phyloP scores from a whole-genome alignment of 1,140 invertebrate species.

The Paraescarpia echinospica region DNA sequence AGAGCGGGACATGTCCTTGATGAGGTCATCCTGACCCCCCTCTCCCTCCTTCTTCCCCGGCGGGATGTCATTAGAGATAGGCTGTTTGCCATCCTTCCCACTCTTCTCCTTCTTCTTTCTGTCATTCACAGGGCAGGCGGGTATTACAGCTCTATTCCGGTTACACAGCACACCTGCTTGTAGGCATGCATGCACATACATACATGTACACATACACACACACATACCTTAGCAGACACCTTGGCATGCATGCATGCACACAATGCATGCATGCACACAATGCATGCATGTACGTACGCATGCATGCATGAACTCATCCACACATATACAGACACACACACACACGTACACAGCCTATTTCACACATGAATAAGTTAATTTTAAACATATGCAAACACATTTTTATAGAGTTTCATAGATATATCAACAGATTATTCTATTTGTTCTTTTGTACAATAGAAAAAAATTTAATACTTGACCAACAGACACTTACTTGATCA shows the following conservation, averaged over 20 bases:
- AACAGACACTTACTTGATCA: too few relatives aligned
- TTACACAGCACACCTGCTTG: conserved; percentile 11
- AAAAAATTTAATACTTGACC: too few relatives aligned
- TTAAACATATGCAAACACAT: too few relatives aligned
- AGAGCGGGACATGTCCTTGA: conserved; percentile 31
- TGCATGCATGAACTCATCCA: not conserved
- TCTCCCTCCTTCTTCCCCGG: conserved; percentile 13
- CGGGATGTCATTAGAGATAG: conserved; percentile 36
- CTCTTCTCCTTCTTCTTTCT: conserved; percentile 35
- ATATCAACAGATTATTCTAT: too few relatives aligned
- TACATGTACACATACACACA: too few relatives aligned
- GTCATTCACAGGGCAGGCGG: conserved; percentile 20
- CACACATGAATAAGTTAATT: too few relatives aligned
- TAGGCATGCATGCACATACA: too few relatives aligned
- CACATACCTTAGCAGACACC: too few relatives aligned
- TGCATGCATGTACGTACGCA: not conserved
- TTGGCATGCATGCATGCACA: too few relatives aligned
- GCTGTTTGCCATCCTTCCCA: conserved; percentile 27
- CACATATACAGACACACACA: not conserved
- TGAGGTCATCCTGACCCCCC: not conserved
- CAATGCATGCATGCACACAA: not conserved
- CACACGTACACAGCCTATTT: too few relatives aligned
- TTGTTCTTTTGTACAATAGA: too few relatives aligned
- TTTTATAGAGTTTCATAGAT: too few relatives aligned
- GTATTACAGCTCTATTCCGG: not conserved